Conservation (phyloP, 2,888 invertebrate genomes). For the Eremobia ochroleuca region DNA sequence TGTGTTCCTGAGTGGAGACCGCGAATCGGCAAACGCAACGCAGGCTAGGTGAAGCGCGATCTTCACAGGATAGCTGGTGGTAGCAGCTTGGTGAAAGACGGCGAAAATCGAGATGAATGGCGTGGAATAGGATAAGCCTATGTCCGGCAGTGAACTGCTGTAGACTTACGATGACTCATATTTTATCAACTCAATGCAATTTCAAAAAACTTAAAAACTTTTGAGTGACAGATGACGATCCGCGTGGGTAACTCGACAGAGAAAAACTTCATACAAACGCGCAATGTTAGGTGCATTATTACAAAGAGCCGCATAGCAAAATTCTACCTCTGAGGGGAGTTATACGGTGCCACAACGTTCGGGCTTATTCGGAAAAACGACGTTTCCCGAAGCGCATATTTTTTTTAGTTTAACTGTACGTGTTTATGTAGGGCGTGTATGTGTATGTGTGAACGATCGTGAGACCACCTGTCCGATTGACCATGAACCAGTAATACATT, state of each 20-base stretch:
- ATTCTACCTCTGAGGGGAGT: too few relatives aligned
- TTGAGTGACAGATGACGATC: too few relatives aligned
- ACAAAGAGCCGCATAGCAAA: neutral
- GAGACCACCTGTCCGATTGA: slow-evolving; percentile 53
- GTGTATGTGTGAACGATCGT: slow-evolving; percentile 7
- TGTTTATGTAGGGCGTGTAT: neutral
- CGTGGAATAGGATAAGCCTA: too few relatives aligned
- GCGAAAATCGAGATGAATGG: too few relatives aligned
- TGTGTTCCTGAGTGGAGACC: too few relatives aligned
- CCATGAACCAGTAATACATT: slow-evolving; percentile 50
- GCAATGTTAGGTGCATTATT: neutral
- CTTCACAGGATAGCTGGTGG: too few relatives aligned
- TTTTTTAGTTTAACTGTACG: neutral
- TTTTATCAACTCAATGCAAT: neutral
- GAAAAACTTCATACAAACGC: neutral
- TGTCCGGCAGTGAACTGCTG: too few relatives aligned
- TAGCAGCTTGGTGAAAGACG: too few relatives aligned
- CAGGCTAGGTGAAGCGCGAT: too few relatives aligned
- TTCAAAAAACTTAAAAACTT: neutral
- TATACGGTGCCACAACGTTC: too few relatives aligned
- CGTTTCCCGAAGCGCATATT: neutral
- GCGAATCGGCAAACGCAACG: too few relatives aligned
- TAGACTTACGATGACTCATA: too few relatives aligned
- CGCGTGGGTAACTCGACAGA: neutral
- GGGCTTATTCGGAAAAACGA: neutral